These are phyloP conservation scores for Tychaedon coryphoeus DNA, from an alignment of 2,113 vertebrate species.

Conservation along the genomic window DNA sequence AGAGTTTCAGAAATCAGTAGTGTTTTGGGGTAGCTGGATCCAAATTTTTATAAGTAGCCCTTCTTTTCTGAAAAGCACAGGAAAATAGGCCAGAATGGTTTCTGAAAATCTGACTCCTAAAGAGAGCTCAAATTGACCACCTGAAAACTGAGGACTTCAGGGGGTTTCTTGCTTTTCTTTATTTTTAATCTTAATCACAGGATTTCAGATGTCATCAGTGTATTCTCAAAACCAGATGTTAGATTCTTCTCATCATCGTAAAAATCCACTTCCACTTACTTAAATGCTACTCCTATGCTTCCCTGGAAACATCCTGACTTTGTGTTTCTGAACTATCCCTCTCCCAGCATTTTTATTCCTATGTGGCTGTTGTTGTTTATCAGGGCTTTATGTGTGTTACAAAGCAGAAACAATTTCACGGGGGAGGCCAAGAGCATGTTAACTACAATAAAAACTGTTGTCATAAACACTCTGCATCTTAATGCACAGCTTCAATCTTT, in stretches of 20 bases:
- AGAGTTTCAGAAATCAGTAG: not conserved
- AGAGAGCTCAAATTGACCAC: not conserved
- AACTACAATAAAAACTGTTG: slow-evolving; percentile 66
- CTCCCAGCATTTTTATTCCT: slow-evolving; percentile 53
- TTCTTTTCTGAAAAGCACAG: not conserved
- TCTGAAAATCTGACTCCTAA: not conserved
- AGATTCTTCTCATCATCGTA: not conserved
- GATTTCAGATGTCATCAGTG: not conserved
- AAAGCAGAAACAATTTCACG: slow-evolving; percentile 73
- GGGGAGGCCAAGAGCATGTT: slow-evolving; percentile 62
- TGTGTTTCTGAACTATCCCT: slow-evolving; percentile 41
- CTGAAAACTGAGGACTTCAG: not conserved
- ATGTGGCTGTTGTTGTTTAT: slow-evolving; percentile 52
- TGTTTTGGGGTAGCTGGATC: not conserved
- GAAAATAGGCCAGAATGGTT: not conserved
- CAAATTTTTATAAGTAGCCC: not conserved
- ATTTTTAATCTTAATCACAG: not conserved
- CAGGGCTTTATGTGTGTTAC: slow-evolving; percentile 67
- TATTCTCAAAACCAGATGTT: slow-evolving; percentile 1
- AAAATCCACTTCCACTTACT: not conserved
- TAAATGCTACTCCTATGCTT: slow-evolving; percentile 1
- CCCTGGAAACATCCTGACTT: slow-evolving; percentile 13
- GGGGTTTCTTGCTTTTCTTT: not conserved
- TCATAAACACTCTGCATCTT: slow-evolving; percentile 72
- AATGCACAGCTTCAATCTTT: slow-evolving; percentile 67